Conservation (phyloP, 2,113 vertebrate genomes). For the Tympanuchus pallidicinctus region DNA sequence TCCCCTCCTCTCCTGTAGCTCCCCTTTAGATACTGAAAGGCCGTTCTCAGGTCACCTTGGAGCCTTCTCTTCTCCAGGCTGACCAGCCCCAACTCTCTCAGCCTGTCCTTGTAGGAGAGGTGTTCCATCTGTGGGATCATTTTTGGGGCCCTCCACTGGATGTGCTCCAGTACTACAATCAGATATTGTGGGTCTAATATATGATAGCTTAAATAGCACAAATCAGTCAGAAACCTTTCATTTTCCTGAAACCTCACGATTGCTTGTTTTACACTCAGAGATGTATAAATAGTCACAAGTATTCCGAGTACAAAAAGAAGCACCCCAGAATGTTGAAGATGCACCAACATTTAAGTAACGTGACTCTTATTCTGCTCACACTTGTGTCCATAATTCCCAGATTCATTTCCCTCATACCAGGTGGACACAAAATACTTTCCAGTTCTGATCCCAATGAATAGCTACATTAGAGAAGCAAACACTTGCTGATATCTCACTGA, state of each 20-base stretch:
- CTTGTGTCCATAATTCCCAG: not conserved
- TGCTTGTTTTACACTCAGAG: not conserved
- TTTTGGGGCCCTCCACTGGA: too few relatives aligned
- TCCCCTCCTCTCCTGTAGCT: too few relatives aligned
- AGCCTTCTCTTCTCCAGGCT: too few relatives aligned
- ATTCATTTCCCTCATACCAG: not conserved
- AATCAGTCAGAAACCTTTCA: not conserved
- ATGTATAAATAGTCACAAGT: not conserved
- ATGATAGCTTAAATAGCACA: not conserved
- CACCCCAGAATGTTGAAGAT: not conserved
- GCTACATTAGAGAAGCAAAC: not conserved
- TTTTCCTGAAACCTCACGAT: not conserved
- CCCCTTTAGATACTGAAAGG: too few relatives aligned
- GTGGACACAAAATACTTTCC: not conserved
- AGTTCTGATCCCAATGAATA: not conserved
- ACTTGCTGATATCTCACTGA: not conserved
- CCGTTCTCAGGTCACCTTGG: too few relatives aligned
- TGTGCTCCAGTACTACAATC: not conserved
- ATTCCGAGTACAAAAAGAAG: not conserved
- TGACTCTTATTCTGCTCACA: not conserved
- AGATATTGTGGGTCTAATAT: not conserved
- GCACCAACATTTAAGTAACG: not conserved
- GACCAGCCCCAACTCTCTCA: too few relatives aligned
- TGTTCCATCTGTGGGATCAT: too few relatives aligned
- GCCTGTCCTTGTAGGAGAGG: too few relatives aligned